Percentiles rank a stretch among this genome's conserved stretches.
phyloP scores from a whole-genome alignment of 2,888 invertebrate species.

The Calliphora vomitoria region DNA sequence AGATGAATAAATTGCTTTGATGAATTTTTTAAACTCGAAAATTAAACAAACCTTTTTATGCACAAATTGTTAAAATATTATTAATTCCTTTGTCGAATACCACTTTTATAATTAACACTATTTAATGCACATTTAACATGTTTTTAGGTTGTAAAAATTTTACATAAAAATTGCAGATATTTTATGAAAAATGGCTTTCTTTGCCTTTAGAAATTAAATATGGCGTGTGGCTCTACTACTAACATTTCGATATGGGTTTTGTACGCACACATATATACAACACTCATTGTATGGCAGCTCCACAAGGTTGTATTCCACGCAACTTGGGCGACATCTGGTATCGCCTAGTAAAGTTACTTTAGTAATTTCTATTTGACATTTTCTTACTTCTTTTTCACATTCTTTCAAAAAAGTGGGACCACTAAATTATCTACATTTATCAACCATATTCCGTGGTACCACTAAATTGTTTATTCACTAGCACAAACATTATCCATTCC shows the following conservation, averaged over 20 bases:
- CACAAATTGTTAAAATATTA: constrained; percentile 20
- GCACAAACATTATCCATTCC: constrained; percentile 39
- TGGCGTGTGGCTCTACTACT: constrained; percentile 79
- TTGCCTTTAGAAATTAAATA: constrained; percentile 81
- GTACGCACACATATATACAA: constrained; percentile 56
- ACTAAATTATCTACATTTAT: constrained; percentile 77
- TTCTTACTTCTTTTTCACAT: constrained; percentile 72
- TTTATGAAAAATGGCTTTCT: constrained; percentile 70
- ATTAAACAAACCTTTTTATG: constrained; percentile 56
- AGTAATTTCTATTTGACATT: constrained; percentile 76
- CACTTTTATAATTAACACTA: constrained; percentile 43
- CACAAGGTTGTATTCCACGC: constrained; percentile 62
- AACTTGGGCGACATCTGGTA: constrained; percentile 42
- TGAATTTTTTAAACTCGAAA: constrained; percentile 47
- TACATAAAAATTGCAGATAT: constrained; percentile 61
- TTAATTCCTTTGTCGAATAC: constrained; percentile 9
- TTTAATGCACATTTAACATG: constrained; percentile 57
- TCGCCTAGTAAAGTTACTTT: constrained; percentile 44
- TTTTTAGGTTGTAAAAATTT: constrained; percentile 41
- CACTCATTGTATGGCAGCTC: constrained; percentile 45
- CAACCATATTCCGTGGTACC: constrained; percentile 79
- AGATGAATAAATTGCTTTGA: constrained; percentile 35
- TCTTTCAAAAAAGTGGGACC: constrained; percentile 77
- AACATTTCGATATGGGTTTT: constrained; percentile 66
- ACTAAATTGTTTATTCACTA: constrained; percentile 76